Percentiles rank a stretch among this genome's conserved stretches.
phyloP scores from a whole-genome alignment of 53 echinoderm and acorn worm genomes.

The Holothuria leucospilota region DNA sequence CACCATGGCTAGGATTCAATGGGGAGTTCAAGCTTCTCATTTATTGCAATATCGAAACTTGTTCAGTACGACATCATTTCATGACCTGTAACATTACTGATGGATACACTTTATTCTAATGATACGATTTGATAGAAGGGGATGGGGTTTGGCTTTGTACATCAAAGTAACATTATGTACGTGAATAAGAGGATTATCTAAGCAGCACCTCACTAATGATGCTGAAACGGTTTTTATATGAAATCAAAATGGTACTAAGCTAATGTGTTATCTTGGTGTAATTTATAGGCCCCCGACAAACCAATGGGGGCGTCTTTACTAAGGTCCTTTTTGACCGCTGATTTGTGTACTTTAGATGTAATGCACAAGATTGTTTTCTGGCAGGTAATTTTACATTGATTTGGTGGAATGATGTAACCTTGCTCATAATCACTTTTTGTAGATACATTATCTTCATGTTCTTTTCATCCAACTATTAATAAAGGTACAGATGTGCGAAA shows the following conservation, averaged over 20 bases:
- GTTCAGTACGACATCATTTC: neutral
- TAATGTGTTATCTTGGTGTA: neutral
- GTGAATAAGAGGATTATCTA: neutral
- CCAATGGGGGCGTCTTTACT: neutral
- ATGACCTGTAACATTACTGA: neutral
- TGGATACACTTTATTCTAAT: neutral
- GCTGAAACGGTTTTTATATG: constrained; percentile 10
- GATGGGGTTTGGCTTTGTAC: neutral
- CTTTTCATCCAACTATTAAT: constrained; percentile 13
- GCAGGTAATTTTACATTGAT: neutral
- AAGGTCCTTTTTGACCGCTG: neutral
- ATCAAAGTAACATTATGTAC: neutral
- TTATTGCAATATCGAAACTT: neutral
- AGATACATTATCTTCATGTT: constrained; percentile 23
- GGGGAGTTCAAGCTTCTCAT: too few species aligned
- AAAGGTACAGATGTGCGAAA: constrained; percentile 4
- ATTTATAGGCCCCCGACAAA: constrained; percentile 13
- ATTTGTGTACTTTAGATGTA: neutral
- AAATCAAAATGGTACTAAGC: neutral
- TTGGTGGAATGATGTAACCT: constrained; percentile 17
- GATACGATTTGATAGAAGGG: neutral
- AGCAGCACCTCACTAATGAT: neutral
- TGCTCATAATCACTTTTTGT: neutral
- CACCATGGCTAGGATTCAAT: neutral
- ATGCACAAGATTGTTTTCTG: constrained; percentile 12